phyloP scores from a whole-genome alignment of 2,888 invertebrate genomes.

The Himalopsyche kuldschensis region DNA sequence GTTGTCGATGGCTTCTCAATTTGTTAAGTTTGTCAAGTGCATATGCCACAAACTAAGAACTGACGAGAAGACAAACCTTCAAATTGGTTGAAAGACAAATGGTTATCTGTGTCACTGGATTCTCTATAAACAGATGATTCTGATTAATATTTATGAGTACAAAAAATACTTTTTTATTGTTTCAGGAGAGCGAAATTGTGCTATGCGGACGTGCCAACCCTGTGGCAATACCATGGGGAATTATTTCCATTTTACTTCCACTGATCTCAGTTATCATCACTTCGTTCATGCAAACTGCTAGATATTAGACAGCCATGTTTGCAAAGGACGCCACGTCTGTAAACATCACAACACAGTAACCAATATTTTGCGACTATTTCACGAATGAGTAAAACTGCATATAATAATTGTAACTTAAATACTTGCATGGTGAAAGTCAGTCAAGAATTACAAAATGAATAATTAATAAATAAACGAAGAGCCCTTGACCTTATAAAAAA shows the following conservation, averaged over 20 bases:
- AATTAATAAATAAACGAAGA: not conserved
- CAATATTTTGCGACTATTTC: not conserved
- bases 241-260: not conserved
- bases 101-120: too few species aligned
- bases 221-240: constrained; percentile 38
- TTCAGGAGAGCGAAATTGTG: constrained; percentile 68
- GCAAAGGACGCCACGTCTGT: not conserved
- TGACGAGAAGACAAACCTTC: too few species aligned
- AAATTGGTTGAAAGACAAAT: too few species aligned
- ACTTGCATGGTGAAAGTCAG: not conserved
- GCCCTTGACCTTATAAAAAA: not conserved
- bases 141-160: too few species aligned
- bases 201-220: constrained; percentile 61
- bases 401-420: not conserved
- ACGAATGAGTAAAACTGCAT: not conserved
- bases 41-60: too few species aligned
- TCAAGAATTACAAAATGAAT: not conserved
- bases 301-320: not conserved
- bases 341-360: not conserved
- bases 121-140: too few species aligned
- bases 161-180: constrained; percentile 36
- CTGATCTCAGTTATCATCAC: not conserved
- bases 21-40: too few species aligned
- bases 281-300: not conserved
- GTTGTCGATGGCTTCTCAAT: too few species aligned